Percentiles rank a stretch among this genome's conserved stretches.
These are phyloP conservation scores for Gadus macrocephalus DNA, from an alignment of 2,113 vertebrate genomes.

Conservation along the genomic window DNA sequence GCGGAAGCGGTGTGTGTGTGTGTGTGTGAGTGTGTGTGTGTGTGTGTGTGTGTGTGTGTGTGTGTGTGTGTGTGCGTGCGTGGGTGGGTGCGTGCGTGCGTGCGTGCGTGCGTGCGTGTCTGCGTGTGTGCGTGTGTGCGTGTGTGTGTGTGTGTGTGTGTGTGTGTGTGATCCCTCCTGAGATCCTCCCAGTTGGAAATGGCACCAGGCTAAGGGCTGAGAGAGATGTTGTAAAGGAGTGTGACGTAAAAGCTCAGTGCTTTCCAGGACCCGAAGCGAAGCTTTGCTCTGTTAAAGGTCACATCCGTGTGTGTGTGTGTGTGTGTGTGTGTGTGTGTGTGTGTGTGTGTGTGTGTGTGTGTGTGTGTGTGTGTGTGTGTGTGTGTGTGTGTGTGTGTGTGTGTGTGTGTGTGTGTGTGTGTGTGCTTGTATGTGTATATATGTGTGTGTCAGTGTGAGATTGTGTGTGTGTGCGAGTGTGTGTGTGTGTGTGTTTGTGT, in stretches of 20 bases:
- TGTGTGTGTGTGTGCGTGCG: conserved; percentile 9
- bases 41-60: conserved; percentile 15
- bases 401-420: not conserved
- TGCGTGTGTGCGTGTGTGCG: conserved; percentile 16
- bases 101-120: conserved; percentile 7
- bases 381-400: not conserved
- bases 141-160: conserved; percentile 20
- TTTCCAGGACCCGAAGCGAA: conserved; percentile 38
- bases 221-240: conserved; percentile 14
- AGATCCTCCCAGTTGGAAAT: conserved; percentile 19
- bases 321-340: not conserved
- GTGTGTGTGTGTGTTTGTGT: too few species aligned
- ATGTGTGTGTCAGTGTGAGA: not conserved
- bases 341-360: not conserved
- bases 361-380: too few species aligned
- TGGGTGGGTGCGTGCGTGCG: conserved; percentile 17
- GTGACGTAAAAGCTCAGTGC: conserved; percentile 38
- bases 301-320: not conserved
- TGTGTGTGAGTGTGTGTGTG: conserved; percentile 9
- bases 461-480: too few species aligned
- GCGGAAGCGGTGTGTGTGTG: not conserved
- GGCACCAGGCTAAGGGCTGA: conserved; percentile 19
- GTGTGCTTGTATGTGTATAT: not conserved
- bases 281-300: conserved; percentile 44
- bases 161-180: conserved; percentile 15